Evolutionary conservation across 2,113 vertebrate species (phyloP).

Genomic region (Machaerirhynchus nigripectus): DNA sequence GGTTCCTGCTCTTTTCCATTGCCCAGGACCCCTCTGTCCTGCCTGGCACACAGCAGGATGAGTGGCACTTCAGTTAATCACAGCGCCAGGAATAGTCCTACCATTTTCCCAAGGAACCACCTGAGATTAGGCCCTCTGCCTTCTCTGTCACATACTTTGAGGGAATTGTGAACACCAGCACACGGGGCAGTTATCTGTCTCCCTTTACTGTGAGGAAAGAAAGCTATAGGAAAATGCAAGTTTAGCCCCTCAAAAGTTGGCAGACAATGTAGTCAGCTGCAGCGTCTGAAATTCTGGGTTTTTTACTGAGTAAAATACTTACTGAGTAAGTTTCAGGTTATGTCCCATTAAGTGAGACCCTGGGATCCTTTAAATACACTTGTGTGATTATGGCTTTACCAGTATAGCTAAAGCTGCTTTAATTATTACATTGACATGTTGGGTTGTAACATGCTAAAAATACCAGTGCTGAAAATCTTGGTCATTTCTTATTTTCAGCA

Average conservation of each 20-base stretch:
- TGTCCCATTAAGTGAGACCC: background rate
- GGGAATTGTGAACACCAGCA: background rate
- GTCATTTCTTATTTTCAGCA: slow-evolving; percentile 16
- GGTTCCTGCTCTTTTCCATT: background rate
- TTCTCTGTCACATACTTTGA: background rate
- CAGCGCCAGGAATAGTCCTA: background rate
- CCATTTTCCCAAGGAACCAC: background rate
- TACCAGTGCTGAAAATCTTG: slow-evolving; percentile 7
- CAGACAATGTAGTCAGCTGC: background rate
- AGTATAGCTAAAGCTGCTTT: slow-evolving; percentile 13
- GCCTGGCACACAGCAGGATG: background rate
- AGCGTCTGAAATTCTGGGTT: background rate
- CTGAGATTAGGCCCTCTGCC: background rate
- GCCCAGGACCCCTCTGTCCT: background rate
- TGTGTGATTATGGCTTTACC: background rate
- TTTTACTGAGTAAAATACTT: background rate
- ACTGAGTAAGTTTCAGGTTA: background rate
- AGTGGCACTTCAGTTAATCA: background rate
- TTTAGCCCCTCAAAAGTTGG: background rate
- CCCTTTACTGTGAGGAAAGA: background rate
- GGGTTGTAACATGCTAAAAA: slow-evolving; percentile 30
- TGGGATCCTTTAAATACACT: slow-evolving; percentile 7
- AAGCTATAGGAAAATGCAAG: background rate
- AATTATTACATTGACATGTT: slow-evolving; percentile 29
- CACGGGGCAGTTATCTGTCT: background rate